Evolutionary conservation across 2,113 vertebrate genomes (phyloP).

Genomic region (Hucho hucho): DNA sequence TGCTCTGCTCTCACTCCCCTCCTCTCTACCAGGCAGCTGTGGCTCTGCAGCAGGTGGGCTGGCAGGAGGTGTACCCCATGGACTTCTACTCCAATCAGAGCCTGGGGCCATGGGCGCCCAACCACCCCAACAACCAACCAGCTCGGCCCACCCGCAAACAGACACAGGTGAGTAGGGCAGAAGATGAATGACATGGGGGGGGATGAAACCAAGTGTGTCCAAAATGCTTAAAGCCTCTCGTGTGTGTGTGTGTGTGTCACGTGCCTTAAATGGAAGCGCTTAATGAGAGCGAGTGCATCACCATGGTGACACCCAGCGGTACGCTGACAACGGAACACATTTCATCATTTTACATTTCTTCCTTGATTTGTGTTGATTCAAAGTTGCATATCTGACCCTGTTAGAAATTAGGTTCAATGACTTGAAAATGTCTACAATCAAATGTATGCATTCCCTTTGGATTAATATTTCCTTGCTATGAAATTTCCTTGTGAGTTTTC

Average conservation of each 20-base stretch:
- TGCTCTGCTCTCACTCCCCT: not conserved
- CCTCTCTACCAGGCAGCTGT: constrained; percentile 81
- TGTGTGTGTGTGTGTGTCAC: not conserved
- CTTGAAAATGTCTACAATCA: not conserved
- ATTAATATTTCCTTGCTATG: not conserved
- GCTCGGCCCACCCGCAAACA: constrained; percentile 38
- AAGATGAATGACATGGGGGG: constrained; percentile 11
- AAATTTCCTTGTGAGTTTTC: not conserved
- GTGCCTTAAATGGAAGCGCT: not conserved
- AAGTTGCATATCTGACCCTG: not conserved
- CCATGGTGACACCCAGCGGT: constrained; percentile 68
- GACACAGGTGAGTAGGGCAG: constrained; percentile 55
- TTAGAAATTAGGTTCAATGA: not conserved
- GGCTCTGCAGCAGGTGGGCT: constrained; percentile 82
- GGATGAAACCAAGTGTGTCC: not conserved
- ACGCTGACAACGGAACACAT: constrained; percentile 19
- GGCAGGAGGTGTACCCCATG: constrained; percentile 96
- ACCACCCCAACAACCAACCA: constrained; percentile 75
- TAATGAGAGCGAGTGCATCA: constrained; percentile 6
- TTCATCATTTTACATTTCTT: constrained; percentile 6
- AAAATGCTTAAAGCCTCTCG: not conserved
- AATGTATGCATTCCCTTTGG: not conserved
- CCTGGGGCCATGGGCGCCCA: constrained; percentile 88
- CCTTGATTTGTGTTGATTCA: not conserved
- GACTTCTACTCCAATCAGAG: constrained; percentile 93